phyloP scores from a whole-genome alignment of 2,797 vertebrate species.

The Taenioides sp. region DNA sequence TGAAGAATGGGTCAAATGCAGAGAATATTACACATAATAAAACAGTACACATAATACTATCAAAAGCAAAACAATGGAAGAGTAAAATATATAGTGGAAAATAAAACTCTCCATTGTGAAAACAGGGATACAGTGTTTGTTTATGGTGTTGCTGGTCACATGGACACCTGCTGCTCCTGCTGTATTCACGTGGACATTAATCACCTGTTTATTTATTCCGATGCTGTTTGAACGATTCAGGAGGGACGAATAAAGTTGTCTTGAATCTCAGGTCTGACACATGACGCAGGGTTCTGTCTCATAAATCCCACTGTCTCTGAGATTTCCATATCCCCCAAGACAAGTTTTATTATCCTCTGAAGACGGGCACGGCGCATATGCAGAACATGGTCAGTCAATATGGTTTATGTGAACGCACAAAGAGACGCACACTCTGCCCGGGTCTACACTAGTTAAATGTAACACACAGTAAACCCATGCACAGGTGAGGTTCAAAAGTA shows the following conservation, averaged over 20 bases:
- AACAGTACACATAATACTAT: too few species aligned
- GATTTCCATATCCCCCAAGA: slow-evolving; percentile 5
- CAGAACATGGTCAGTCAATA: background rate
- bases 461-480: background rate
- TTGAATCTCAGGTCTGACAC: slow-evolving; percentile 7
- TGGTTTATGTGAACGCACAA: background rate
- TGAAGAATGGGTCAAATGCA: background rate
- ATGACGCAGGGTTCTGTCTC: background rate
- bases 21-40: background rate
- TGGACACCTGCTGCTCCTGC: slow-evolving; percentile 2
- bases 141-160: background rate
- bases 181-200: background rate
- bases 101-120: too few species aligned
- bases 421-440: background rate
- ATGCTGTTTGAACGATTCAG: background rate
- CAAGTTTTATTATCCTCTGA: slow-evolving; percentile 5
- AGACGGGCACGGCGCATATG: slow-evolving; percentile 1
- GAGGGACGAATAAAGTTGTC: slow-evolving; percentile 3
- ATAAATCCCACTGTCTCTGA: background rate
- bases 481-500: background rate
- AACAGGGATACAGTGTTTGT: background rate
- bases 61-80: too few species aligned
- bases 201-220: slow-evolving; percentile 2
- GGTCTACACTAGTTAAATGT: background rate
- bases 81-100: too few species aligned